Evolutionary conservation across 2,888 invertebrate species (phyloP), one percentile per base, ranked within the genome.

Genomic region (Rhingia rostrata): DNA sequence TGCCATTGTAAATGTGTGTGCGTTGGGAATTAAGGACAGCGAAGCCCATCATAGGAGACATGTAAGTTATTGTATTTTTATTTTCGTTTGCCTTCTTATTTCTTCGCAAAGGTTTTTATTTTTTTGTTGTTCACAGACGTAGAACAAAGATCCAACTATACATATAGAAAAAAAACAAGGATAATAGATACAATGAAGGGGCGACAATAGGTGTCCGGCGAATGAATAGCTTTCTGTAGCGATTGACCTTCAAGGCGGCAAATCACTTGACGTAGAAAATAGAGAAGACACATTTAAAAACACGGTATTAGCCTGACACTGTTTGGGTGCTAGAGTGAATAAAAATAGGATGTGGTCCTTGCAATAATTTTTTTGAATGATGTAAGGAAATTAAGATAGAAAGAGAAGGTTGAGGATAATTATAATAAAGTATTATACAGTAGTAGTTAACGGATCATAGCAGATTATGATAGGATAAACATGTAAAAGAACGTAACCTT

Each of bases 191-290:
- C 51, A 56, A 64, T 30, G 43, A 4, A 54, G n/a, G 35, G 69
- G 33, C 47, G 45, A 35, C 61, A 53, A 51, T 66, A 37, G 43
- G 32, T 41, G 32, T 54, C 45, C 33, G 22, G 9, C 37, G 47
- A 30, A 32, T 67, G 80, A 67, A 67, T 49, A 41, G n/a, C 66
- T 22, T 22, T 22, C 22, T 22, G 22, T 53, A 47, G 51, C 39
- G 39, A 54, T 66, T 73, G 64, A 72, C 58, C 64, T 64, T 79
- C 58, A 72, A 60, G 56, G 22, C 41, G 49, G 22, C 41, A 47
- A 41, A 12, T 22, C 37, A 60, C 49, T 37, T 47, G 56, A 54
- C 6, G 7, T 64, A 10, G 35, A 69, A 61, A 69, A 41, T 47
- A 30, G 22, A 22, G 22, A 14, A 32, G 12, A 41, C 47, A 14